Evolutionary conservation across 2,113 vertebrate genomes (phyloP).

Genomic region (Syrmaticus mikado): DNA sequence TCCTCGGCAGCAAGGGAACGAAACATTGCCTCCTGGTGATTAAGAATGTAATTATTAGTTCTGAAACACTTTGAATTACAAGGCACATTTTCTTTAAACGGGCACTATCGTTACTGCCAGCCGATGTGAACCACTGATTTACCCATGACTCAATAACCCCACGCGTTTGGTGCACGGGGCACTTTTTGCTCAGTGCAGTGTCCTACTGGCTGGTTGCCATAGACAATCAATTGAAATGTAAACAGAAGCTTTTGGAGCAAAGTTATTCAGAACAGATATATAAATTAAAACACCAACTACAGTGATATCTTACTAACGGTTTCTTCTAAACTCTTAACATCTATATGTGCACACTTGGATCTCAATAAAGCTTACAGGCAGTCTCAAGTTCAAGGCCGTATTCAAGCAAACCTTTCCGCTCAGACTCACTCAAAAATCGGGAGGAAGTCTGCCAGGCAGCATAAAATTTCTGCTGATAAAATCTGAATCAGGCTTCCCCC

Average conservation of each 20-base stretch:
- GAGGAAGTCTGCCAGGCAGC: background rate
- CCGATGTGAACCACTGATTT: constrained; percentile 34
- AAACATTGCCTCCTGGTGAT: constrained; percentile 68
- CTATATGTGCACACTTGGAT: background rate
- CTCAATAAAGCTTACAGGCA: background rate
- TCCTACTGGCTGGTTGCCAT: constrained; percentile 40
- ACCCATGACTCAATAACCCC: constrained; percentile 9
- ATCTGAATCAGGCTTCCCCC: background rate
- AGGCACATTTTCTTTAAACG: constrained; percentile 32
- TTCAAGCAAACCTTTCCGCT: background rate
- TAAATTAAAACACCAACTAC: constrained; percentile 3
- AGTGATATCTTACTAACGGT: background rate
- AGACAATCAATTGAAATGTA: constrained; percentile 51
- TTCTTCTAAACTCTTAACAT: background rate
- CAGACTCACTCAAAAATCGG: background rate
- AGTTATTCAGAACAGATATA: background rate
- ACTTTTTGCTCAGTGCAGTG: constrained; percentile 22
- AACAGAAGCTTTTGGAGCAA: constrained; percentile 33
- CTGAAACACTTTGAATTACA: constrained; percentile 20
- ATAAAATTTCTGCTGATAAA: constrained; percentile 4
- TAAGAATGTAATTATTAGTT: constrained; percentile 43
- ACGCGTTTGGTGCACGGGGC: background rate
- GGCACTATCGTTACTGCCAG: background rate
- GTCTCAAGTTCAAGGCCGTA: background rate
- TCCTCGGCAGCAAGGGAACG: background rate